Evolutionary conservation across 2,888 invertebrate genomes (phyloP).

Genomic region (Aphodius granarius): DNA sequence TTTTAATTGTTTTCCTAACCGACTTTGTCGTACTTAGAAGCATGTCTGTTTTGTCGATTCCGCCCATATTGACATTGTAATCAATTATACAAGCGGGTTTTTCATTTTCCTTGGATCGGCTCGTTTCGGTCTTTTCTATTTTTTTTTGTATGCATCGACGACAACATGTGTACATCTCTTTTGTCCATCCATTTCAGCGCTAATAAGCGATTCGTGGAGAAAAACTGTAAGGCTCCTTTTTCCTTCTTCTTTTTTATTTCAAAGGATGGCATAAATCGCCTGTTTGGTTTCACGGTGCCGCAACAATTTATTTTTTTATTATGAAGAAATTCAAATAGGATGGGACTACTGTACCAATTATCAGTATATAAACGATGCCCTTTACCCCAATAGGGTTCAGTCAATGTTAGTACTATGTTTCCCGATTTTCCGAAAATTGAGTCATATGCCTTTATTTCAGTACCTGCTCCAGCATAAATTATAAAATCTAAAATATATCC

Average conservation of each 20-base stretch:
- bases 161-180: conserved; percentile 37
- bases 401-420: conserved; percentile 15
- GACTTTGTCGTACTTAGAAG: no score
- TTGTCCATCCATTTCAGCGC: conserved; percentile 43
- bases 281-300: conserved; percentile 2
- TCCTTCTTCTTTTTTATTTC: background rate
- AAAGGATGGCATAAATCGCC: conserved; percentile 15
- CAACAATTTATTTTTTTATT: conserved; percentile 10
- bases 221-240: background rate
- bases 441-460: background rate
- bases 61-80: no score
- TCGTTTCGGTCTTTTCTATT: no score
- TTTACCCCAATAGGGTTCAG: conserved; percentile 29
- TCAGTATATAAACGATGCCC: conserved; percentile 13
- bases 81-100: no score
- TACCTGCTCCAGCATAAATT: conserved; percentile 13
- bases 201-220: conserved; percentile 28
- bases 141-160: no score
- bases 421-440: conserved; percentile 3
- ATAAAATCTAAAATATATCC: conserved; percentile 30
- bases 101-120: no score
- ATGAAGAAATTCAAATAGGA: conserved; percentile 13
- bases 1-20: no score
- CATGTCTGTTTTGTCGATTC: no score
- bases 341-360: conserved; percentile 12